Conservation (phyloP, 1,140 invertebrate genomes). For the Heliconius eleuchia region DNA sequence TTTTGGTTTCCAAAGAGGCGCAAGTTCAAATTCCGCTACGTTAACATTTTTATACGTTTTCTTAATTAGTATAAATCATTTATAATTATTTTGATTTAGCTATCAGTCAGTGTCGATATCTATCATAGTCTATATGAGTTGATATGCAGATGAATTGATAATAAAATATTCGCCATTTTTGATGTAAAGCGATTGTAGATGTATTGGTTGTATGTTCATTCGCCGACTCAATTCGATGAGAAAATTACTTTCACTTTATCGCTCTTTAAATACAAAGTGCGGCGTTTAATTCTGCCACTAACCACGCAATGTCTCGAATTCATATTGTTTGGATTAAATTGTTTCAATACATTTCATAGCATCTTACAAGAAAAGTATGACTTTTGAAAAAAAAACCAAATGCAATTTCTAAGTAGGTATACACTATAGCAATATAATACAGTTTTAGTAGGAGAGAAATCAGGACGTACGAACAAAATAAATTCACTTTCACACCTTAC, state of each 20-base stretch:
- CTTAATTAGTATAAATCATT: too few relatives aligned
- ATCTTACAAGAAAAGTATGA: not conserved
- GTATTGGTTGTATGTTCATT: not conserved
- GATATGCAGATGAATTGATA: not conserved
- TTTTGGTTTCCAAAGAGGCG: too few relatives aligned
- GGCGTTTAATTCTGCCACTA: too few relatives aligned
- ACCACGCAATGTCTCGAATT: too few relatives aligned
- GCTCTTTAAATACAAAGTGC: too few relatives aligned
- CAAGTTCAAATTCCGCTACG: too few relatives aligned
- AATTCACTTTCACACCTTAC: constrained; percentile 6
- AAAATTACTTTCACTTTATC: too few relatives aligned
- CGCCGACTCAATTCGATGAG: not conserved
- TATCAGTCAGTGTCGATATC: not conserved
- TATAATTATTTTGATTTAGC: not conserved
- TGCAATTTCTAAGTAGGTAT: not conserved
- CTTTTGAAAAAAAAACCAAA: not conserved
- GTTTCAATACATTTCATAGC: too few relatives aligned
- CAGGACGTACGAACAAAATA: not conserved
- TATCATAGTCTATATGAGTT: not conserved
- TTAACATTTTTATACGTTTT: too few relatives aligned
- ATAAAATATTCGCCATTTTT: too few relatives aligned
- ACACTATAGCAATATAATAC: not conserved
- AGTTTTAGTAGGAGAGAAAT: not conserved
- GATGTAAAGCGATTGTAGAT: too few relatives aligned
- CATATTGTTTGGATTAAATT: too few relatives aligned